Percentiles rank a stretch among this genome's conserved stretches.
These are phyloP conservation scores for Mechanitis messenoides DNA, from an alignment of 2,888 invertebrate genomes.

Conservation along the genomic window DNA sequence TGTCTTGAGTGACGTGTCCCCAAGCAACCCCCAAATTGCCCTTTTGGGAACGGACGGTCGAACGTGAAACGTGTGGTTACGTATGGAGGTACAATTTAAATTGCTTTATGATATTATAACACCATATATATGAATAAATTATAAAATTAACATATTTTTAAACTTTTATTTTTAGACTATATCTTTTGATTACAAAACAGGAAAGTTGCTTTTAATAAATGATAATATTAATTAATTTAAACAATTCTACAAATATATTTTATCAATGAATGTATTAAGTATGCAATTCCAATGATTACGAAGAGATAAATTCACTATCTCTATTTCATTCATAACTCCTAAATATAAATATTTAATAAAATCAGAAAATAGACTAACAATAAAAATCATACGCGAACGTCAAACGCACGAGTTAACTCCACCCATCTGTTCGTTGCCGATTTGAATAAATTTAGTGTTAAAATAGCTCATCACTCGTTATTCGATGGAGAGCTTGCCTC, in stretches of 20 bases:
- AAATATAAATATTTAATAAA: no score
- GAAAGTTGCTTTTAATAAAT: no score
- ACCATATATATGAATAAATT: no score
- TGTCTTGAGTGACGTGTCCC: conserved; percentile 48
- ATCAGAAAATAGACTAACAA: neutral
- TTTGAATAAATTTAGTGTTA: conserved; percentile 32
- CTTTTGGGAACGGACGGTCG: conserved; percentile 33
- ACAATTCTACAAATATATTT: no score
- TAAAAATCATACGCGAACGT: conserved; percentile 7
- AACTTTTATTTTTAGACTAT: no score
- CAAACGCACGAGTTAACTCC: conserved; percentile 11
- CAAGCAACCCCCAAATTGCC: conserved; percentile 46
- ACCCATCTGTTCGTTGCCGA: conserved; percentile 16
- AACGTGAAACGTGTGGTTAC: conserved; percentile 21
- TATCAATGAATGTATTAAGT: no score
- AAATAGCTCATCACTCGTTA: conserved; percentile 31
- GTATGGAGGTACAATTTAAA: conserved; percentile 22
- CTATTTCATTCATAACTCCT: no score
- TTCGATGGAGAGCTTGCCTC: conserved; percentile 28
- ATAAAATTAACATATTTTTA: no score
- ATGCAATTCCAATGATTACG: no score
- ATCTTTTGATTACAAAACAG: no score
- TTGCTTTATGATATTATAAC: conserved; percentile 10
- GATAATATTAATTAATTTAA: no score
- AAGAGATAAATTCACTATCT: no score